Conservation (phyloP, 2,797 vertebrate genomes). For the Echeneis naucrates region DNA sequence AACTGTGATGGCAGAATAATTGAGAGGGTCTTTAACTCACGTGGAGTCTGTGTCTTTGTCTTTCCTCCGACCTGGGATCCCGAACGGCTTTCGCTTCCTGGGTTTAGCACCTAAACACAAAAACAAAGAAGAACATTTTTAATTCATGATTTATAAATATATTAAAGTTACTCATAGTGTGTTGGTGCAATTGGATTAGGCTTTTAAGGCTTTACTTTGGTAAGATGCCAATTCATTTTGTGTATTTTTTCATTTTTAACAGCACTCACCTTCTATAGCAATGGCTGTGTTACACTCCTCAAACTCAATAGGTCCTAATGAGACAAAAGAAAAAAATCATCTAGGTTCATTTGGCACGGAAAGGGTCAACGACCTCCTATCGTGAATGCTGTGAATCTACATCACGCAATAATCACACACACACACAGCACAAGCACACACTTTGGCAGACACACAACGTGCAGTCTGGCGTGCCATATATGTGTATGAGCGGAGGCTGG, state of each 20-base stretch:
- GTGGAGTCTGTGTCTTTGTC: conserved; percentile 96
- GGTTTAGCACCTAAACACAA: conserved; percentile 89
- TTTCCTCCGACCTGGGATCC: conserved; percentile 93
- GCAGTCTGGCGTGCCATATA: conserved; percentile 60
- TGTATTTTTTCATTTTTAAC: not conserved
- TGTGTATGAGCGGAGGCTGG: conserved; percentile 55
- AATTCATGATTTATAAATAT: not conserved
- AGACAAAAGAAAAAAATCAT: conserved; percentile 62
- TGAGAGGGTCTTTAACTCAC: conserved; percentile 83
- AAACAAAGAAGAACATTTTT: conserved; percentile 35
- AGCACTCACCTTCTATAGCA: conserved; percentile 90
- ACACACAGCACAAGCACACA: conserved; percentile 29
- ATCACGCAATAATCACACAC: conserved; percentile 71
- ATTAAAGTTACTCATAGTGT: not conserved
- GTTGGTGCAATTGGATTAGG: not conserved
- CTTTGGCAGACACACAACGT: conserved; percentile 39
- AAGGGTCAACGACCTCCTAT: conserved; percentile 65
- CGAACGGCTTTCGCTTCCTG: conserved; percentile 93
- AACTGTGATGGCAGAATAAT: conserved; percentile 4
- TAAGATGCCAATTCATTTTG: not conserved
- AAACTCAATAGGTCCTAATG: conserved; percentile 95
- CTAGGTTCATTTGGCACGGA: conserved; percentile 69
- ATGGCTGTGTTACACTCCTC: conserved; percentile 94
- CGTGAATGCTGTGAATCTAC: conserved; percentile 68
- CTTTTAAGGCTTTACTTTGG: not conserved